These are phyloP conservation scores for Troides aeacus DNA, from an alignment of 2,888 invertebrate species.

Conservation along the genomic window DNA sequence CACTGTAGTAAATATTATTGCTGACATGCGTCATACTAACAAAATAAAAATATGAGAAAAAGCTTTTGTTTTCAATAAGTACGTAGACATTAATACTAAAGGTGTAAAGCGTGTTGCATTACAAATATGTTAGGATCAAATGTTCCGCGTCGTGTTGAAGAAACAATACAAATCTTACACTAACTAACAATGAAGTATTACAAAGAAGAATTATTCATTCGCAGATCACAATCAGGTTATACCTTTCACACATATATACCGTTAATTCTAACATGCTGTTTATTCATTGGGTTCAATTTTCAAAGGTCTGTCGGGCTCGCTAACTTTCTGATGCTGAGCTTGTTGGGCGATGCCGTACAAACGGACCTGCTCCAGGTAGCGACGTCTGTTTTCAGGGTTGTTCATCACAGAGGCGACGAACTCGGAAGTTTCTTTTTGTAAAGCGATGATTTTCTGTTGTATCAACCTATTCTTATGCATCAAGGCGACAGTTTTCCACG, in stretches of 20 bases:
- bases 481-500: slow-evolving; percentile 81
- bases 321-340: slow-evolving; percentile 35
- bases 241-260: slow-evolving; percentile 16
- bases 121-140: background rate
- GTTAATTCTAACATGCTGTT: slow-evolving; percentile 14
- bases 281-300: slow-evolving; percentile 48
- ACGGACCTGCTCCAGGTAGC: slow-evolving; percentile 57
- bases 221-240: slow-evolving; percentile 18
- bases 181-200: background rate
- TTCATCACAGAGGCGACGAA: slow-evolving; percentile 81
- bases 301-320: slow-evolving; percentile 43
- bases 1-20: slow-evolving; percentile 64
- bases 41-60: slow-evolving; percentile 5
- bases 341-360: slow-evolving; percentile 44
- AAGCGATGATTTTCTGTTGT: slow-evolving; percentile 79
- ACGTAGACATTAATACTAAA: slow-evolving; percentile 13
- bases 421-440: slow-evolving; percentile 82
- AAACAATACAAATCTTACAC: slow-evolving; percentile 14
- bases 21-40: slow-evolving; percentile 36
- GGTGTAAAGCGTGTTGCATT: slow-evolving; percentile 7
- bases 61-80: slow-evolving; percentile 16
- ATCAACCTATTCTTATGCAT: slow-evolving; percentile 82
- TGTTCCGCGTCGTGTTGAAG: background rate
- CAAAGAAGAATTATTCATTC: slow-evolving; percentile 11
- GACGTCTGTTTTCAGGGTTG: slow-evolving; percentile 67